Percentiles rank a stretch among this genome's conserved stretches.
Conservation (phyloP, 2,113 vertebrate species). For the Brienomyrus longianalis region DNA sequence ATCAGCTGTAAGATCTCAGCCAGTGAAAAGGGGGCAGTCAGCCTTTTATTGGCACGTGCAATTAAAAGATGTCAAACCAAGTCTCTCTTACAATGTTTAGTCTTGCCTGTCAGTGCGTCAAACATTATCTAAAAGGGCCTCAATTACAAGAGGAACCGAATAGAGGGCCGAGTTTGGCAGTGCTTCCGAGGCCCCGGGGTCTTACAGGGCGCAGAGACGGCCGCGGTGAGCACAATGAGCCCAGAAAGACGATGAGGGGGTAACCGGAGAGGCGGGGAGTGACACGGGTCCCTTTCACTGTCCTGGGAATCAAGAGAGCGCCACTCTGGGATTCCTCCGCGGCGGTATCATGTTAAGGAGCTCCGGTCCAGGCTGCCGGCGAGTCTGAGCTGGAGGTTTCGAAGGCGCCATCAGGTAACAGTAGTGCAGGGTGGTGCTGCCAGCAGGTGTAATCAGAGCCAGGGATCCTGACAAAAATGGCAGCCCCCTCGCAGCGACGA, state of each 20-base stretch:
- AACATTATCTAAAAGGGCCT: slow-evolving; percentile 70
- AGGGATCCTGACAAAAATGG: slow-evolving; percentile 67
- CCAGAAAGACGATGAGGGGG: slow-evolving; percentile 61
- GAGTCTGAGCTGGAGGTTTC: slow-evolving; percentile 71
- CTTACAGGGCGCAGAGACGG: slow-evolving; percentile 43
- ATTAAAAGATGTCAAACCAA: slow-evolving; percentile 79
- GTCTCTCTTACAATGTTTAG: slow-evolving; percentile 61
- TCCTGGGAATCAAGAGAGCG: slow-evolving; percentile 69
- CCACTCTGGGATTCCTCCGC: slow-evolving; percentile 66
- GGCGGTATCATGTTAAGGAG: slow-evolving; percentile 77
- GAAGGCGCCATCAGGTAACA: slow-evolving; percentile 83
- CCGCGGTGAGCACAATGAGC: slow-evolving; percentile 51
- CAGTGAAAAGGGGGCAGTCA: slow-evolving; percentile 44
- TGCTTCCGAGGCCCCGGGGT: slow-evolving; percentile 40
- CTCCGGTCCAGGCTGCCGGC: slow-evolving; percentile 73
- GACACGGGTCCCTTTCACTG: slow-evolving; percentile 65
- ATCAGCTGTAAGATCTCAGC: slow-evolving; percentile 52
- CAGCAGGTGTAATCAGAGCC: slow-evolving; percentile 86
- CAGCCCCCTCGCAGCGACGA: slow-evolving; percentile 32
- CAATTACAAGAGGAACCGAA: slow-evolving; percentile 64
- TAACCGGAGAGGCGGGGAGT: slow-evolving; percentile 34
- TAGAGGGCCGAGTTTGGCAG: slow-evolving; percentile 49
- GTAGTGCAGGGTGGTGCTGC: slow-evolving; percentile 63
- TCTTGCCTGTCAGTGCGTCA: slow-evolving; percentile 63
- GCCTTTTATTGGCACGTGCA: slow-evolving; percentile 53